phyloP scores from a whole-genome alignment of 2,888 invertebrate genomes.

The Melipona beecheii region DNA sequence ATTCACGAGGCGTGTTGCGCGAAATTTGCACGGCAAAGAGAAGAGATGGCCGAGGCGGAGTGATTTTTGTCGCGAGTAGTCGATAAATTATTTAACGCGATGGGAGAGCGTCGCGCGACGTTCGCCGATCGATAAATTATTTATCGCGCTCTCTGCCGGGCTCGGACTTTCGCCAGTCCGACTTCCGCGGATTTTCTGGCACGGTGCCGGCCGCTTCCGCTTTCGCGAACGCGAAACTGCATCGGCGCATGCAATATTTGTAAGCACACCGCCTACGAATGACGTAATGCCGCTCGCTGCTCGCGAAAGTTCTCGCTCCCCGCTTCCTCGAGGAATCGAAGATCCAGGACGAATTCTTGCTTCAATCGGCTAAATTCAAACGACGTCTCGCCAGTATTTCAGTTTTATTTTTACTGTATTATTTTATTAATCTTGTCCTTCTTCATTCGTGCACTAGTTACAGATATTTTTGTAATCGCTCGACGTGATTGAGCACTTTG shows the following conservation, averaged over 20 bases:
- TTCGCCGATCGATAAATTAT: slow-evolving; percentile 60
- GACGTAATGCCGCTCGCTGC: slow-evolving; percentile 12
- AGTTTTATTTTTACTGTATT: neutral
- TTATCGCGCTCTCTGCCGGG: slow-evolving; percentile 47
- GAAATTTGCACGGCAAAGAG: slow-evolving; percentile 15
- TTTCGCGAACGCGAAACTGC: slow-evolving; percentile 39
- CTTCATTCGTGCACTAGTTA: no score
- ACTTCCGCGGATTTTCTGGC: slow-evolving; percentile 36
- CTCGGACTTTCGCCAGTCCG: slow-evolving; percentile 54
- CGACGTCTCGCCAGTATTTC: neutral
- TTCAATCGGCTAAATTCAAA: no score
- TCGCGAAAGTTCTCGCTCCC: slow-evolving; percentile 3
- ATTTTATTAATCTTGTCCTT: no score
- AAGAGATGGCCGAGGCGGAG: slow-evolving; percentile 20
- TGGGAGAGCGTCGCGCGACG: neutral
- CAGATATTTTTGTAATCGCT: no score
- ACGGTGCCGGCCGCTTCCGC: slow-evolving; percentile 1
- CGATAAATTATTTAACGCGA: slow-evolving; percentile 60
- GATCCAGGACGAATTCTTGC: neutral
- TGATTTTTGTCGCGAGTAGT: slow-evolving; percentile 34
- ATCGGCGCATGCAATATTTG: slow-evolving; percentile 30
- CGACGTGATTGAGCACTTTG: no score
- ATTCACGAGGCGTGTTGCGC: slow-evolving; percentile 16
- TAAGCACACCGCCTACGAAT: slow-evolving; percentile 28
- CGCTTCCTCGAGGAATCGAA: neutral